Evolutionary conservation across 2,888 invertebrate species (phyloP), one percentile per base, ranked within the genome.

Genomic region (Drosophila mimetica): DNA sequence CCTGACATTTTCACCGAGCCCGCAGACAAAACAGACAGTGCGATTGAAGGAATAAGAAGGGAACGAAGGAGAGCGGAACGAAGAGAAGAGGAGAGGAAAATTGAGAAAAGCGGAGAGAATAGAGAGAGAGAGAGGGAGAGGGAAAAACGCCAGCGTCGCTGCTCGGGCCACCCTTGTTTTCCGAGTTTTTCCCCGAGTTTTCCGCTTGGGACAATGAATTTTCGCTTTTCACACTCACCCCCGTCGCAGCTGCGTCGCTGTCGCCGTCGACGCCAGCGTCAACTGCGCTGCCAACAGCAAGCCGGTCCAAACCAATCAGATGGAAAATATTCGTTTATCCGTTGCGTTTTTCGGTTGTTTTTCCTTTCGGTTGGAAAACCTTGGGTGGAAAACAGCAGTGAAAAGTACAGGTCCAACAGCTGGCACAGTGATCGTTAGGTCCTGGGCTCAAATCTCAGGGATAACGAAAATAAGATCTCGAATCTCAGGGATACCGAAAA

Each of bases 261-360:
- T 32, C 60, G 32, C 7, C 22, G 50, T 32, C 60, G 52, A 13
- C 50, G 65, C 37, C 58, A 16, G 6, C 41, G 44, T 36, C 65
- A 36, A n/a, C 53, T 30, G 14, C 32, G 41, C 41, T 41, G 47
- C 32, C 63, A 42, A 18, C 44, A 34, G 25, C 52, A 18, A 44
- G 25, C 36, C 36, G 48, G 51, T 47, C 39, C 53, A 71, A 83
- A 47, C 76, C 76, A 74, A 74, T 80, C 78, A 83, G 50, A 80
- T 80, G 83, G 84, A 80, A 80, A 80, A 83, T 80, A 71, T 80
- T 76, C 74, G 75, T 71, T 82, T 79, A 79, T 79, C 83, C 77
- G 75, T 71, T 11, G 48, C 20, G 59, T 48, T 72, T 76, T 71
- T 72, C 51, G 28, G 46, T 54, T 65, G 52, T 52, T 63, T 61